Percentiles rank a stretch among this genome's conserved stretches.
phyloP scores from a whole-genome alignment of 2,797 vertebrate genomes.

The Eulemur rubriventer region DNA sequence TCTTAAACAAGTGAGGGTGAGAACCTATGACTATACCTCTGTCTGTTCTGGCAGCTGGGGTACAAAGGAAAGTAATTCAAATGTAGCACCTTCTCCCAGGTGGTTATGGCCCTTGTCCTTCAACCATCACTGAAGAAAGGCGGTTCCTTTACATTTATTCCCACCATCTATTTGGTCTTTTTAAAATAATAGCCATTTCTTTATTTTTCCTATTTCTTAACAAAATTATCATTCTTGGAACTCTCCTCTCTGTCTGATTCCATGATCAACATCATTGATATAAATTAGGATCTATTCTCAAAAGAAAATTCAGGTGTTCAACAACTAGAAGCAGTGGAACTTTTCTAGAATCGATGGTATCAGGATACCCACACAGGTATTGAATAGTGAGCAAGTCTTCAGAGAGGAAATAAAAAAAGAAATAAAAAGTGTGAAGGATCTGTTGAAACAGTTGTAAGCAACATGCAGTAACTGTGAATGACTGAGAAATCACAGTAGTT shows the following conservation, averaged over 20 bases:
- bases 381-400: neutral
- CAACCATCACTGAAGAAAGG: neutral
- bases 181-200: neutral
- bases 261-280: neutral
- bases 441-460: slow-evolving; percentile 53
- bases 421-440: slow-evolving; percentile 53
- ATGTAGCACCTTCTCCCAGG: neutral
- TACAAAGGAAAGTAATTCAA: neutral
- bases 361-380: neutral
- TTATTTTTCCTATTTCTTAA: neutral
- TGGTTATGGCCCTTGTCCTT: neutral
- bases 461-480: slow-evolving; percentile 51
- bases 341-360: neutral
- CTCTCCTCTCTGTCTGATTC: neutral
- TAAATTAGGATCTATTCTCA: neutral
- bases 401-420: slow-evolving; percentile 44
- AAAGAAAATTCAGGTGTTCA: neutral
- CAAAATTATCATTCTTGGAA: neutral
- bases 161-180: neutral
- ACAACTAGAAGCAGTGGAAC: neutral
- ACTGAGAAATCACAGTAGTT: slow-evolving; percentile 61
- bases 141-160: neutral
- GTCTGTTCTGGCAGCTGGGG: neutral
- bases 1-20: neutral
- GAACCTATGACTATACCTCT: neutral